A percentile compares a stretch with the other conserved stretches of the same genome.
Conservation (phyloP, 2,113 vertebrate species). For the Oryzias celebensis region DNA sequence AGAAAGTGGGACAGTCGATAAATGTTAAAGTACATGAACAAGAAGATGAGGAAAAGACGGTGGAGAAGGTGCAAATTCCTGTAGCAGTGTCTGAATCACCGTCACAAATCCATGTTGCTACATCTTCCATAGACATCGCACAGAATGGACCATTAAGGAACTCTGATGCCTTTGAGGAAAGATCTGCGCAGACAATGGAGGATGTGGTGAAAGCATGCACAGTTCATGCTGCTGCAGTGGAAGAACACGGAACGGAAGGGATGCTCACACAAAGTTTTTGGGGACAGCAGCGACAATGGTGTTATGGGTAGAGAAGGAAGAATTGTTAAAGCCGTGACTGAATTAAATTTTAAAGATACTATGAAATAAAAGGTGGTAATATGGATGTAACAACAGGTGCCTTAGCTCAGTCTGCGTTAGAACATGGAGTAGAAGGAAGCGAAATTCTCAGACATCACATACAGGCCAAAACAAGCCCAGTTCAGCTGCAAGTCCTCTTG, state of each 20-base stretch:
- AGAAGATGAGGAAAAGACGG: slow-evolving; percentile 5
- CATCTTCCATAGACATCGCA: not conserved
- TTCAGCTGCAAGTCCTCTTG: slow-evolving; percentile 8
- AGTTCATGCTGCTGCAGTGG: not conserved
- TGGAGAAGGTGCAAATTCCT: slow-evolving; percentile 4
- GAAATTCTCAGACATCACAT: slow-evolving; percentile 24
- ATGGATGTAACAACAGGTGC: slow-evolving; percentile 17
- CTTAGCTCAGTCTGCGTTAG: slow-evolving; percentile 5
- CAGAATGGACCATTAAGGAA: slow-evolving; percentile 34
- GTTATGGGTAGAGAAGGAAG: slow-evolving; percentile 6
- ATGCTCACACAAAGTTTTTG: slow-evolving; percentile 4
- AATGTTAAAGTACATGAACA: slow-evolving; percentile 11
- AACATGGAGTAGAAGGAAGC: slow-evolving; percentile 11
- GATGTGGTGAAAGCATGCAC: not conserved
- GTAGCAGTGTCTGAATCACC: not conserved
- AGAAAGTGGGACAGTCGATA: slow-evolving; percentile 37
- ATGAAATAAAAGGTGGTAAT: slow-evolving; percentile 15
- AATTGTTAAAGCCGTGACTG: not conserved
- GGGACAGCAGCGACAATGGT: not conserved
- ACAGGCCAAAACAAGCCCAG: slow-evolving; percentile 5
- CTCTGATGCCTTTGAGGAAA: slow-evolving; percentile 13
- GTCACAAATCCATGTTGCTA: slow-evolving; percentile 1
- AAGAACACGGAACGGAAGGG: slow-evolving; percentile 4
- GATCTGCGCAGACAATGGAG: slow-evolving; percentile 11
- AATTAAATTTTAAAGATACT: slow-evolving; percentile 8